Evolutionary conservation across 2,113 vertebrate species (phyloP), one percentile per base, ranked within the genome.

Genomic region (Chlamydotis undulata): DNA sequence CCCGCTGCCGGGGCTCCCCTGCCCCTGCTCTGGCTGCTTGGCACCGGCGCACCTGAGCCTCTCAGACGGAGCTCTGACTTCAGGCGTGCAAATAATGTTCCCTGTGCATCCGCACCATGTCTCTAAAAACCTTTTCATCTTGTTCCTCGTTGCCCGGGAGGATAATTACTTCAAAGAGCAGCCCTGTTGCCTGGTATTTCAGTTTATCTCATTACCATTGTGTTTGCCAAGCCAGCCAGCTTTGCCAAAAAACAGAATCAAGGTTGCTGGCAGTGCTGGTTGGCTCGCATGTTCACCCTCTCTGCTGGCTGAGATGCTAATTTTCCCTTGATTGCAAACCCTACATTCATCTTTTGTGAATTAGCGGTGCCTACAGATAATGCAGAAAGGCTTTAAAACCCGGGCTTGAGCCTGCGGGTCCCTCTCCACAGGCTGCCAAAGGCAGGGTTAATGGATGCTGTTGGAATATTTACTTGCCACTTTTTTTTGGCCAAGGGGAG

Each of bases 121-220:
- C 96, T 96, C 97, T 82, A 86, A 97, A 97, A 97, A 74, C 91
- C 92, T 97, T 97, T 95, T 93, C 15, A 47, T 95, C 91, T 75
- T 94, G 96, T 97, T 93, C 96, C 94, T 96, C 80, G 96, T 94
- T 97, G 90, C 96, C 88, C 88, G 49, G 93, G 96, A 97, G 97
- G 96, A 98, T 97, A 97, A 98, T 98, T 97, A 95, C 97, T 96
- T 96, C 97, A 96, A 98, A 98, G 96, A 96, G 92, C 93, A 88
- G 95, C 90, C 92, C 95, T 14, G 31, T 91, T 82, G 94, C 96
- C 96, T 86, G 88, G 87, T 95, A 94, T 97, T 97, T 96, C 96
- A 96, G 95, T 96, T 97, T 96, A 96, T 97, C 96, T 96, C 96
- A 93, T 97, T 97, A 94, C 95, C 59, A 85, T 71, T 45, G 65